Percentiles rank a stretch among this genome's conserved stretches.
Evolutionary conservation across 2,888 invertebrate genomes (phyloP).

Genomic region (Metallyticus violacea): DNA sequence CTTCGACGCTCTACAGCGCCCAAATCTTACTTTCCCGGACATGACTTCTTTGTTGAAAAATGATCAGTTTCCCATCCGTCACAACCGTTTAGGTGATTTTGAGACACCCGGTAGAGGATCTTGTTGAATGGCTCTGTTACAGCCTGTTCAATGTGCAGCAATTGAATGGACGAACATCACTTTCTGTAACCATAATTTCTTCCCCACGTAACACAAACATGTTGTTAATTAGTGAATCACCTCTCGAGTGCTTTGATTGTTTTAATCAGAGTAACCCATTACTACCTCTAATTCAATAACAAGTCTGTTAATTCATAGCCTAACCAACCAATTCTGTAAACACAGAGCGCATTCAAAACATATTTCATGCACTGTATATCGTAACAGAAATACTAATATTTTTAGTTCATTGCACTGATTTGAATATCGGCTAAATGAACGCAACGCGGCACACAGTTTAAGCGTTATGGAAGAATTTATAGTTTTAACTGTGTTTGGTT

Average conservation of each 20-base stretch:
- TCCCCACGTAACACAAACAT: background rate
- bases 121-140: no score
- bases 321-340: background rate
- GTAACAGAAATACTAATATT: background rate
- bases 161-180: background rate
- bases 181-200: background rate
- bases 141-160: background rate
- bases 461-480: no score
- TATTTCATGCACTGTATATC: background rate
- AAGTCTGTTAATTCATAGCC: background rate
- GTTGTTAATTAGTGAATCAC: background rate
- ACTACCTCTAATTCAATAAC: background rate
- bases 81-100: no score
- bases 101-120: no score
- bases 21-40: no score
- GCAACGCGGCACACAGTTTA: no score
- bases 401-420: background rate
- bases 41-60: no score
- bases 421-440: no score
- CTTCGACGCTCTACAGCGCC: no score
- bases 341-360: background rate
- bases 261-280: background rate
- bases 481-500: no score
- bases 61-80: no score
- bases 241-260: background rate